Evolutionary conservation across 2,888 invertebrate genomes (phyloP), one percentile per base, ranked within the genome.

Genomic region (Ptychoptera albimana): DNA sequence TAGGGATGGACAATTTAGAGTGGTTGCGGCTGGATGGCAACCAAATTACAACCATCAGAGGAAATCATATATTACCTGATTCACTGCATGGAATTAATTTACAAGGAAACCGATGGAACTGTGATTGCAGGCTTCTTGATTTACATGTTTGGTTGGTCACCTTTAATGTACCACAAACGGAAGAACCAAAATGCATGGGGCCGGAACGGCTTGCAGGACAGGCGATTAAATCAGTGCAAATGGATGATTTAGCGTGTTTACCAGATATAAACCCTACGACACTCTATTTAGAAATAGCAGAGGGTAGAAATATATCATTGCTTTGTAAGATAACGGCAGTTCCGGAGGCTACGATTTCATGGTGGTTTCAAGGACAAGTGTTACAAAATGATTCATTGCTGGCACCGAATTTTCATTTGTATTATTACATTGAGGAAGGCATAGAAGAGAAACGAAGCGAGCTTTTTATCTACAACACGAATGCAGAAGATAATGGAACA

Each of bases 81-180:
- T 76, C 77, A 41, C 67, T 89, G 52, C 79, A 83, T 54, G 86
- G 84, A 46, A 74, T 89, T 46, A 79, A 83, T 55, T 67, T 91
- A 52, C 82, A 88, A 60, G 81, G 80, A 60, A 91, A 91, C 71
- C 81, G 82, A 51, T 91, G 89, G 91, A 74, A 77, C 53, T 91
- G 91, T 64, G 86, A 89, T 64, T 91, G 91, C 63, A 75, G 79
- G 53, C 70, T 89, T 56, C 68, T 79, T 52, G 79, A 83, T 55
- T 67, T 89, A 56, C 78, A 84, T 57, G 66, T 72, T 50, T 89
- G 88, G 87, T 71, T 91, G 54, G 70, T 73, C 51, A 76, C 75
- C 58, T 79, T 80, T 58, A 81, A 79, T 57, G 78, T 82, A 52
- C 83, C 86, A 8, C 79, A 82, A 57, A 74, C 79, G 30, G 76